Conservation (phyloP, 1,140 invertebrate genomes). For the Euschistus heros region DNA sequence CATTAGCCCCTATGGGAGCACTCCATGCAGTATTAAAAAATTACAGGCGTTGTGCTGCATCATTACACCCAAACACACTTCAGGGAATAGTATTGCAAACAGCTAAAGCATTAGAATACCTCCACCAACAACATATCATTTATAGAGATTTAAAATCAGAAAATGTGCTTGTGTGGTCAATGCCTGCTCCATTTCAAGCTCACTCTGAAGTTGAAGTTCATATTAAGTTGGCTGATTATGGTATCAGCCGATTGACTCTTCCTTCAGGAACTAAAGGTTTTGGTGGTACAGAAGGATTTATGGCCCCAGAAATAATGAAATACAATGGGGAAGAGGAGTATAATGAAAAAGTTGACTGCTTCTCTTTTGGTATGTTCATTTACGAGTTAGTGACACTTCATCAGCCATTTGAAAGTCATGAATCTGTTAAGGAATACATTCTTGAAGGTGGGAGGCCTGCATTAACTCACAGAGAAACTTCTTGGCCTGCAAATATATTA, state of each 20-base stretch:
- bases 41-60: constrained; percentile 71
- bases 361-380: constrained; percentile 98
- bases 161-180: constrained; percentile 93
- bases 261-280: constrained; percentile 93
- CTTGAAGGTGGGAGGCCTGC: constrained; percentile 86
- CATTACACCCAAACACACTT: constrained; percentile 65
- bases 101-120: constrained; percentile 87
- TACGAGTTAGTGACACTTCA: constrained; percentile 90
- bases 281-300: constrained; percentile 94
- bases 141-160: constrained; percentile 96
- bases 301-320: constrained; percentile 96
- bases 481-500: constrained; percentile 81
- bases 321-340: constrained; percentile 98
- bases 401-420: constrained; percentile 89
- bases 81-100: constrained; percentile 82
- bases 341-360: constrained; percentile 97
- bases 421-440: constrained; percentile 91
- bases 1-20: constrained; percentile 80
- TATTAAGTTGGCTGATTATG: constrained; percentile 92
- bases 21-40: constrained; percentile 70
- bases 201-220: constrained; percentile 56
- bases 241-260: constrained; percentile 78
- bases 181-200: constrained; percentile 65
- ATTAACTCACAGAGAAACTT: constrained; percentile 66
- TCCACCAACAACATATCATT: constrained; percentile 89